A percentile compares a stretch with the other conserved stretches of the same genome.
Conservation (phyloP, 2,888 invertebrate species). For the Adelphocoris suturalis region DNA sequence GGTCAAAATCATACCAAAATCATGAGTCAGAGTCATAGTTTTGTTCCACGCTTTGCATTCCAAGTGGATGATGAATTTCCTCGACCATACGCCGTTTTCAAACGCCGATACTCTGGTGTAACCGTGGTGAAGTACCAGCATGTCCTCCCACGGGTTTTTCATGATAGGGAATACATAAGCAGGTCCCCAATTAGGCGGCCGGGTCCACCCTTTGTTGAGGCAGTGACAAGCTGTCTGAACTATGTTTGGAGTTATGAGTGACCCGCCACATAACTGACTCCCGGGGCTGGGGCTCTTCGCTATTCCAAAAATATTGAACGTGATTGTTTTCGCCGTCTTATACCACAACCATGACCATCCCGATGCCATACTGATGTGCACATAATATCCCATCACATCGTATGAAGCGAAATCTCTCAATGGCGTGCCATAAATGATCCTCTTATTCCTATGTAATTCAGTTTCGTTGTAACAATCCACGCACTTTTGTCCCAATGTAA, state of each 20-base stretch:
- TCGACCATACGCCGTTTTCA: not conserved
- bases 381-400: not conserved
- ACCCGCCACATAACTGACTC: not conserved
- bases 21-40: not conserved
- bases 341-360: not conserved
- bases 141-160: not conserved
- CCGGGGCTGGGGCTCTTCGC: not conserved
- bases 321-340: not conserved
- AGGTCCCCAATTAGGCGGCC: not conserved
- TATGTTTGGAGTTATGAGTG: not conserved
- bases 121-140: not conserved
- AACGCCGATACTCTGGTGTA: not conserved
- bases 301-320: not conserved
- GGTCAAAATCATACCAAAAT: not conserved
- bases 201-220: not conserved
- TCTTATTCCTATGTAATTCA: not conserved
- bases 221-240: not conserved
- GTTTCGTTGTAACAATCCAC: too few species aligned
- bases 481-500: too few species aligned
- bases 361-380: not conserved
- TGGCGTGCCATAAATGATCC: not conserved
- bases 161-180: not conserved
- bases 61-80: not conserved
- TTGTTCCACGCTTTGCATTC: not conserved
- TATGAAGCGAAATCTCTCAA: not conserved